Base-by-base conservation (phyloP, 2,888 invertebrate species). In the Drosophila picticornis region DNA sequence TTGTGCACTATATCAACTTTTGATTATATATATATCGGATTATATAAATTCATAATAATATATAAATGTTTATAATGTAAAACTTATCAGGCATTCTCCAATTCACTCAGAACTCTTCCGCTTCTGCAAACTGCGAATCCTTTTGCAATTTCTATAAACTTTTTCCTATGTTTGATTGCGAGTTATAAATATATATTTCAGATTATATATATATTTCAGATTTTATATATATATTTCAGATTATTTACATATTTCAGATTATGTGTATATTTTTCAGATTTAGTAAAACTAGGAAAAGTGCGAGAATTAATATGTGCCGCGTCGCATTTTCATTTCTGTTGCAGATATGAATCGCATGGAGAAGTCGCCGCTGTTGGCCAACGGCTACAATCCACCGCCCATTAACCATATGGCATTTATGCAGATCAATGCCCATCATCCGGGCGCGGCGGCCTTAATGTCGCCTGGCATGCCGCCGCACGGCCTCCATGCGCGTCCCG, bases 321-420 rank as follows among this genome's bases (percentile, higher is more conserved):
- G 13, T 38, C 0, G 32, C 36, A 1, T 36, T 43, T 1, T n/a
- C n/a, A 2, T 27, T 19, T 4, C 11, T 34, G 3, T 94, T 94
- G 58, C 95, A 97, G 97, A 97, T 94, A 96, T 97, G 94, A 96
- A 97, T 59, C 95, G 97, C 83, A 94, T 98, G 95, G 98, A 98
- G 93, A 98, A 98, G 94, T 97, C 98, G 27, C 98, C 98, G 36
- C 95, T 98, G 48, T 94, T 98, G 86, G 97, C 98, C 72, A 98
- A 98, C 92, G 98, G 98, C 77, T 98, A 98, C 95, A 98, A 98
- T 94, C 98, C 98, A 84, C 98, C 98, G 72, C 98, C 98, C 69
- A 95, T 97, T 86, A 97, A 97, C 92, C 98, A 98, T 91, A 97
- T 98, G 97, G 98, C 97, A 92, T 97, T 98, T 94, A 97, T 98